These are phyloP conservation scores for Apamea monoglypha DNA, from an alignment of 2,888 invertebrate genomes.

Conservation along the genomic window DNA sequence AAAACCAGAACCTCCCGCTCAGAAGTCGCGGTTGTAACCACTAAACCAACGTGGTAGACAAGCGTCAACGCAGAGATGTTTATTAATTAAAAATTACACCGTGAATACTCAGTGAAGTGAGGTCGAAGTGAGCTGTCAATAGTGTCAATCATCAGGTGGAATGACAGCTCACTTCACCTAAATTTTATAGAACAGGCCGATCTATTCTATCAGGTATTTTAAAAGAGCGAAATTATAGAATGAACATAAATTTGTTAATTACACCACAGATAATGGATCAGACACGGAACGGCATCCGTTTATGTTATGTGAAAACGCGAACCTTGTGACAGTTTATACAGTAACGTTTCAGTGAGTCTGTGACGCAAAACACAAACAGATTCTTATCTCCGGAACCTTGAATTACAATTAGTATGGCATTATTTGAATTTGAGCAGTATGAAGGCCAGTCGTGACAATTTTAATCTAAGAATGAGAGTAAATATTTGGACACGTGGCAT, in stretches of 20 bases:
- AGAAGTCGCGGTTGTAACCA: neutral
- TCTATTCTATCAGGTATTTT: neutral
- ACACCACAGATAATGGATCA: constrained; percentile 19
- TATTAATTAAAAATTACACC: neutral
- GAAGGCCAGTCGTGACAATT: constrained; percentile 24
- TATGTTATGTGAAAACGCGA: constrained; percentile 14
- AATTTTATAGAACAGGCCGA: neutral
- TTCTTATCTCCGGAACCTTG: constrained; percentile 53
- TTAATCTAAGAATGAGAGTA: constrained; percentile 32
- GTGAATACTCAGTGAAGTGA: neutral
- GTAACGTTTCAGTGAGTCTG: constrained; percentile 23
- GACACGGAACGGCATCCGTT: constrained; percentile 31
- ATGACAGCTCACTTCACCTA: neutral
- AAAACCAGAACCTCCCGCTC: neutral
- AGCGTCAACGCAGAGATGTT: neutral
- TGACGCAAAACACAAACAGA: constrained; percentile 38
- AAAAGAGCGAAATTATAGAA: neutral
- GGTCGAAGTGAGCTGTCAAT: neutral
- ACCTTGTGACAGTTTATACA: constrained; percentile 40
- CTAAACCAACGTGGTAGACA: neutral
- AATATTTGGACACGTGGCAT: constrained; percentile 6
- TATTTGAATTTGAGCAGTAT: constrained; percentile 37
- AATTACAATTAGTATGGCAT: constrained; percentile 32
- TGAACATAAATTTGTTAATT: neutral
- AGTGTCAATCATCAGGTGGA: neutral